Evolutionary conservation across 2,888 invertebrate genomes (phyloP).

Genomic region (Copidosoma aretas): DNA sequence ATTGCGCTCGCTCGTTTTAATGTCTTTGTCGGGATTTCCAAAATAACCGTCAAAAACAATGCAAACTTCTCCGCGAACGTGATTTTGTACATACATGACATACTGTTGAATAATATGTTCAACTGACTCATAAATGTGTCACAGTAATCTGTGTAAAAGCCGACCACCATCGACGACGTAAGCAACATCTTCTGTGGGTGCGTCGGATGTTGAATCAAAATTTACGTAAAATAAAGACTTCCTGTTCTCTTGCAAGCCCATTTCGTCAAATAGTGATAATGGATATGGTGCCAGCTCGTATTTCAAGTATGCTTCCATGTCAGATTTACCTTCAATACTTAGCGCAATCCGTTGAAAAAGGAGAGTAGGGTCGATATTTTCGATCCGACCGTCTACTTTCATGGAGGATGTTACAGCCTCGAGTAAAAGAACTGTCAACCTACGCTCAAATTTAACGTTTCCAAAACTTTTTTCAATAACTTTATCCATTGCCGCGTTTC

Average conservation of each 20-base stretch:
- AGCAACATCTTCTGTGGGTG: constrained; percentile 41
- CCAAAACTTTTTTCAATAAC: constrained; percentile 45
- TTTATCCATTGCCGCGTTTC: constrained; percentile 45
- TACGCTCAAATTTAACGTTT: not conserved
- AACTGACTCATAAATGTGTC: constrained; percentile 48
- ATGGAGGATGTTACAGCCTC: constrained; percentile 48
- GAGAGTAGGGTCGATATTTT: constrained; percentile 37
- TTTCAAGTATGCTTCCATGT: constrained; percentile 39
- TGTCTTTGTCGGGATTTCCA: no score
- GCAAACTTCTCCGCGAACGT: no score
- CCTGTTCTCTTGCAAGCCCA: constrained; percentile 44
- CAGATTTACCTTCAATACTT: constrained; percentile 35
- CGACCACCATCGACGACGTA: constrained; percentile 50
- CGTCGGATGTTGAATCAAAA: constrained; percentile 30
- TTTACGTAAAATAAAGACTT: constrained; percentile 33
- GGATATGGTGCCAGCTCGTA: constrained; percentile 43
- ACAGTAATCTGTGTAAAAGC: constrained; percentile 53
- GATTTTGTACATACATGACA: no score
- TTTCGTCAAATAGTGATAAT: constrained; percentile 43
- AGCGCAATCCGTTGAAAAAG: constrained; percentile 42
- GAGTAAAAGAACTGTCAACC: constrained; percentile 47
- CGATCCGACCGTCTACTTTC: constrained; percentile 49
- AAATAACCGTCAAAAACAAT: no score
- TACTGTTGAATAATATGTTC: constrained; percentile 45
- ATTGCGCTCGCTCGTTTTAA: no score